Percentiles rank a stretch among this genome's conserved stretches.
phyloP scores from a whole-genome alignment of 2,113 vertebrate species.

The Prochilodus magdalenae region DNA sequence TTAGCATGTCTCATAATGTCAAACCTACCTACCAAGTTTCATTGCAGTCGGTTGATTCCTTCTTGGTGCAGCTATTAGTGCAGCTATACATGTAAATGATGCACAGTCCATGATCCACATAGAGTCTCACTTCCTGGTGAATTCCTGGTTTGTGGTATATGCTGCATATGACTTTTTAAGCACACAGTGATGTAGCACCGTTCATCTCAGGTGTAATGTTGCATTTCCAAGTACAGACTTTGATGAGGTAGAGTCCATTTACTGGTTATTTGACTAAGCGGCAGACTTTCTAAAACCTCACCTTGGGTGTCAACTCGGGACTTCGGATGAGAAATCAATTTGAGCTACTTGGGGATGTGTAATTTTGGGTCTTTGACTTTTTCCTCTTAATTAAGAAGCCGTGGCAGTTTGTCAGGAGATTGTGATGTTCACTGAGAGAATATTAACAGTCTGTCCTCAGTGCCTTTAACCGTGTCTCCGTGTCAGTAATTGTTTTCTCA shows the following conservation, averaged over 20 bases:
- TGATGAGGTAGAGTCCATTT: constrained; percentile 24
- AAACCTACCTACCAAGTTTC: too few relatives aligned
- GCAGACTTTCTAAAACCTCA: background rate
- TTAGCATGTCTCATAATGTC: too few relatives aligned
- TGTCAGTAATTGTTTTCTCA: constrained; percentile 67
- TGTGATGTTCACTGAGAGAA: constrained; percentile 58
- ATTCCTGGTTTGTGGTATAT: constrained; percentile 17
- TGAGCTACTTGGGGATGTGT: constrained; percentile 58
- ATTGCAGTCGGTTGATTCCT: too few relatives aligned
- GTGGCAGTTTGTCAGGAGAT: constrained; percentile 55
- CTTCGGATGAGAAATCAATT: constrained; percentile 53
- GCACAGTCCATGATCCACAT: background rate
- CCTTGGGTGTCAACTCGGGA: constrained; percentile 7
- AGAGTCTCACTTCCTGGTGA: background rate
- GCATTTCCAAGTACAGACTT: background rate
- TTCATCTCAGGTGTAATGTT: constrained; percentile 29
- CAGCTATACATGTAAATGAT: too few relatives aligned
- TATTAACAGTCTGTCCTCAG: constrained; percentile 58
- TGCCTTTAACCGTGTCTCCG: constrained; percentile 64
- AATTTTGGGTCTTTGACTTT: constrained; percentile 56
- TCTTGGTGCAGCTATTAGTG: too few relatives aligned
- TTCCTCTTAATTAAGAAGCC: constrained; percentile 55
- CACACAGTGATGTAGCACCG: background rate
- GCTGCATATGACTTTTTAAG: constrained; percentile 1
- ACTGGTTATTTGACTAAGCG: background rate